Conservation (phyloP, 1,140 invertebrate species). For the Apis laboriosa region DNA sequence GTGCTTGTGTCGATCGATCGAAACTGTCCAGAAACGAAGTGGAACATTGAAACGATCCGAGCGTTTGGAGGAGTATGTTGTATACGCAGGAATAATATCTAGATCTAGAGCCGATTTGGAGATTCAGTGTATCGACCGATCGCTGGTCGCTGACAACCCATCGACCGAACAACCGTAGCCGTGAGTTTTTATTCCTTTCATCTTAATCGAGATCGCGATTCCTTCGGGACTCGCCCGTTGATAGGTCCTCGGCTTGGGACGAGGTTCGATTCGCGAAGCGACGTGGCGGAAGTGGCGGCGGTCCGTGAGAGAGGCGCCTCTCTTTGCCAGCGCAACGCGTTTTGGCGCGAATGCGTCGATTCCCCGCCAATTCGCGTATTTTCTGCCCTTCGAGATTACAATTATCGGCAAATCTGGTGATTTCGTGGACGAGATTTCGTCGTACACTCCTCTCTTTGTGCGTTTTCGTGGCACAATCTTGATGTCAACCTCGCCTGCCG, state of each 20-base stretch:
- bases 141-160: constrained; percentile 41
- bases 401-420: no score
- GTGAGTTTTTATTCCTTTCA: constrained; percentile 51
- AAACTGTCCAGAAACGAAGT: background rate
- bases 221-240: no score
- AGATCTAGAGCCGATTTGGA: constrained; percentile 1
- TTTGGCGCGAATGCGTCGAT: constrained; percentile 29
- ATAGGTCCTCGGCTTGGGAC: no score
- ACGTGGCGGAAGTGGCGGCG: no score
- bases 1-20: background rate
- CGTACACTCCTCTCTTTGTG: background rate
- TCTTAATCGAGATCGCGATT: constrained; percentile 22
- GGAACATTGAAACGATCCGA: constrained; percentile 2
- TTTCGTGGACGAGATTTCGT: no score
- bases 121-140: constrained; percentile 22
- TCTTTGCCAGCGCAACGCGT: background rate
- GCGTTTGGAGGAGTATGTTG: constrained; percentile 17
- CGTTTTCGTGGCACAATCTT: background rate
- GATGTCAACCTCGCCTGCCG: constrained; percentile 11
- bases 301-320: no score
- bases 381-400: constrained; percentile 4
- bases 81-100: constrained; percentile 42
- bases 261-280: no score
- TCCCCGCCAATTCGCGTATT: background rate
- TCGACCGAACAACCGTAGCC: constrained; percentile 29